Percentiles rank a stretch among this genome's conserved stretches.
These are phyloP conservation scores for Phasianus colchicus DNA, from an alignment of 2,113 vertebrate genomes.

Conservation along the genomic window DNA sequence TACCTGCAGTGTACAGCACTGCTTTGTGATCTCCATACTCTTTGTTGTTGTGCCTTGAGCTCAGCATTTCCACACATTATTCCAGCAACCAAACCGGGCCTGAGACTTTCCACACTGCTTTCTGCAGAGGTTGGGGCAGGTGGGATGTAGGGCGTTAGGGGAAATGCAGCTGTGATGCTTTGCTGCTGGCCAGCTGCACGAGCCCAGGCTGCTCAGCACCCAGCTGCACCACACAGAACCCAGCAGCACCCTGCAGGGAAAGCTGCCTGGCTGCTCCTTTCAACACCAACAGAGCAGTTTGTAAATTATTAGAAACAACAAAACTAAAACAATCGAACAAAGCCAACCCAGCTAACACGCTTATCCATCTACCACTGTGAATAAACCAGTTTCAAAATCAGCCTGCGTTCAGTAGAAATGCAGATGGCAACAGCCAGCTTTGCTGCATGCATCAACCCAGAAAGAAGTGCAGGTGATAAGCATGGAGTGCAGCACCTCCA, in stretches of 20 bases:
- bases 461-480: not conserved
- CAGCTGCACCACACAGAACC: not conserved
- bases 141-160: not conserved
- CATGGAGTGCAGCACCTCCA: not conserved
- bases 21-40: not conserved
- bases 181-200: not conserved
- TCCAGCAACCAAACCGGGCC: not conserved
- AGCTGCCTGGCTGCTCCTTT: not conserved
- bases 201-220: not conserved
- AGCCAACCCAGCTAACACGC: not conserved
- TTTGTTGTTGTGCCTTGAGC: too few species aligned
- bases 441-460: not conserved
- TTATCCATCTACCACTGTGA: not conserved
- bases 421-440: not conserved
- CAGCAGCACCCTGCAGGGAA: not conserved
- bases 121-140: not conserved
- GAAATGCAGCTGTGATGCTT: not conserved
- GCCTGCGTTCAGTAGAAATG: not conserved
- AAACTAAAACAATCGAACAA: not conserved
- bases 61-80: not conserved
- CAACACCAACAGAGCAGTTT: not conserved
- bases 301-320: not conserved
- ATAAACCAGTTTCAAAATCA: not conserved
- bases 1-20: not conserved
- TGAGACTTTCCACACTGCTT: not conserved